Evolutionary conservation across 2,113 vertebrate genomes (phyloP), one percentile per base, ranked within the genome.

Genomic region (Myiagra hebetior): DNA sequence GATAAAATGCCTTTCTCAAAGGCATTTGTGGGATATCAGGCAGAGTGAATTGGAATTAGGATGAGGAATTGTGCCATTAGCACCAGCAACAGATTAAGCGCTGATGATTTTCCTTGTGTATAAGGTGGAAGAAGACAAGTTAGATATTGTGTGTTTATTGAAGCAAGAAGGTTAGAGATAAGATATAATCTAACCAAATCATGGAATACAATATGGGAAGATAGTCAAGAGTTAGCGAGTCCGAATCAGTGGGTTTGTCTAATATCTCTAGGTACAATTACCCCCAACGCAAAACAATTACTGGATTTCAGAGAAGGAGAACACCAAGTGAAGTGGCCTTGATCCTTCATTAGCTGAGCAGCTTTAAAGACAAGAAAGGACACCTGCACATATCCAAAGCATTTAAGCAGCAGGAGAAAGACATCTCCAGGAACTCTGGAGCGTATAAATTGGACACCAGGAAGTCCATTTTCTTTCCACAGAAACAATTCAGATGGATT

Each of bases 151-250:
- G 74, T 84, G 91, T 65, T 95, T 91, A 94, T 72, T 89, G 92
- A 92, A 95, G 92, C 92, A 93, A 94, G 90, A 92, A 92, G 64
- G 80, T 82, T 95, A 91, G 77, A 93, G 92, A 92, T 92, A 96
- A 97, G 78, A 94, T 49, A 82, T 31, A 90, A 96, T 95, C 87
- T 91, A 94, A 84, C 75, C 82, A 94, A 94, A 97, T 91, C 93
- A 91, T 13, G 47, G 56, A 92, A 92, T 74, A 78, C 75, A 90
- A 86, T 88, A 94, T 85, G 62, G 72, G 53, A 94, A 95, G 78
- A 88, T 80, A 91, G 28, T 93, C 56, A 72, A 74, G 68, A 91
- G 68, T 55, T 68, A 72, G 21, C 3, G 4, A 76, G 35, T 56
- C 59, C 89, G 80, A 92, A 93, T 82, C 91, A 86, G 64, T 13